Evolutionary conservation across 2,797 vertebrate species (phyloP), one percentile per base, ranked within the genome.

Genomic region (Leptoclinus maculatus): DNA sequence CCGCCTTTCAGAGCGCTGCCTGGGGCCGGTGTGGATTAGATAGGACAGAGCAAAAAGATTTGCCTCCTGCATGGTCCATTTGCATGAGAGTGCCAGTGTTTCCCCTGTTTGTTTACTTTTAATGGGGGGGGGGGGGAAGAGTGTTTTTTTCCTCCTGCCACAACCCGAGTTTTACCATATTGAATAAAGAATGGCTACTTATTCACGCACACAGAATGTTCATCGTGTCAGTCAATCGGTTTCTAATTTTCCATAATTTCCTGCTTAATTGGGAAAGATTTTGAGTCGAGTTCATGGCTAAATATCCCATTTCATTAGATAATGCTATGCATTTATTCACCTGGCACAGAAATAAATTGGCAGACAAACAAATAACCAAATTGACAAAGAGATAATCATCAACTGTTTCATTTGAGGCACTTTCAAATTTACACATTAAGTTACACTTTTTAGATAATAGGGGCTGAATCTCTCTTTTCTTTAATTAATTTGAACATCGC

Each of bases 1-100:
- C 83, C 4, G 74, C 76, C 87, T 92, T 93, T 92, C 84, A 87
- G 82, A 90, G 84, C 59, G 71, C 75, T 76, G 91, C 89, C 90
- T 84, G 84, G 85, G 88, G 91, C 88, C 79, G 72, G 69, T 74
- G 74, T 86, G 91, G 92, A 94, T 94, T 94, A 93, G 89, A 91
- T 82, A 87, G 91, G 85, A 91, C 86, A 73, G 79, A 90, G 88
- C 78, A 84, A 64, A 85, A 86, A 91, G 87, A 93, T 91, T 89
- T 83, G 83, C 87, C 87, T 91, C 78, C 79, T 89, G 89, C 90
- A 87, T 17, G 64, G 79, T 43, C 88, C 77, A 91, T 89, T 92
- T 89, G 84, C 83, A 93, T 91, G 83, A 89, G 85, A 87, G 80
- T 77, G 78, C 85, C 85, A 86, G 79, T 88, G 90, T 91, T 88